phyloP scores from a whole-genome alignment of 2,888 invertebrate genomes.

The Perithous albicinctus region DNA sequence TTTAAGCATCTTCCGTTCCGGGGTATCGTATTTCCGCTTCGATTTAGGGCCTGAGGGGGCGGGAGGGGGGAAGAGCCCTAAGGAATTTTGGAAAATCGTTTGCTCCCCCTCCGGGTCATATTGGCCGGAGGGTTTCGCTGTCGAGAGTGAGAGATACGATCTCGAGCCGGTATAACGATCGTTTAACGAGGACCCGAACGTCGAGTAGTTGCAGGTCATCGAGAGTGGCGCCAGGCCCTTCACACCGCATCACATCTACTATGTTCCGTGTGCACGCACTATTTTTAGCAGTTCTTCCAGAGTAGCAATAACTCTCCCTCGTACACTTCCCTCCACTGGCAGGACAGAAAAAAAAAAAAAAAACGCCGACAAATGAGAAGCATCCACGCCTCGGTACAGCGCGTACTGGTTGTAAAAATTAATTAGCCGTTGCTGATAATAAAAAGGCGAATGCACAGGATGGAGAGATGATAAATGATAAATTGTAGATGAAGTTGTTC shows the following conservation, averaged over 20 bases:
- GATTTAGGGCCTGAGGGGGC: conserved; percentile 42
- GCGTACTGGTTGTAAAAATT: conserved; percentile 61
- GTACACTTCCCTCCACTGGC: neutral
- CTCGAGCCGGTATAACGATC: conserved; percentile 77
- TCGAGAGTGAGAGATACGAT: conserved; percentile 75
- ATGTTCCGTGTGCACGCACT: conserved; percentile 5
- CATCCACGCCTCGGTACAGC: conserved; percentile 52
- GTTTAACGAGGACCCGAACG: conserved; percentile 79
- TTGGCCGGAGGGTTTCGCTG: conserved; percentile 63
- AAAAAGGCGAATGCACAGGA: conserved; percentile 20
- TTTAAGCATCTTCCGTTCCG: conserved; percentile 56
- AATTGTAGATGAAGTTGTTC: neutral
- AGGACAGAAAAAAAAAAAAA: conserved; percentile 25
- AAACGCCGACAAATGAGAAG: conserved; percentile 60
- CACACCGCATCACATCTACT: conserved; percentile 62
- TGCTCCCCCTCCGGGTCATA: conserved; percentile 20
- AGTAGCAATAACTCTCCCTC: conserved; percentile 46
- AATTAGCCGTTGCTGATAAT: conserved; percentile 58
- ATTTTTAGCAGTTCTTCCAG: conserved; percentile 59
- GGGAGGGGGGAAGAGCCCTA: conserved; percentile 6
- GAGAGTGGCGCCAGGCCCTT: conserved; percentile 80
- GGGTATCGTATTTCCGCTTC: conserved; percentile 66
- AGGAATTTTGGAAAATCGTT: conserved; percentile 57
- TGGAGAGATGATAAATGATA: conserved; percentile 2
- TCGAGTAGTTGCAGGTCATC: conserved; percentile 71